Evolutionary conservation across 1,140 invertebrate species (phyloP).

Genomic region (Mesaphorura yosii): DNA sequence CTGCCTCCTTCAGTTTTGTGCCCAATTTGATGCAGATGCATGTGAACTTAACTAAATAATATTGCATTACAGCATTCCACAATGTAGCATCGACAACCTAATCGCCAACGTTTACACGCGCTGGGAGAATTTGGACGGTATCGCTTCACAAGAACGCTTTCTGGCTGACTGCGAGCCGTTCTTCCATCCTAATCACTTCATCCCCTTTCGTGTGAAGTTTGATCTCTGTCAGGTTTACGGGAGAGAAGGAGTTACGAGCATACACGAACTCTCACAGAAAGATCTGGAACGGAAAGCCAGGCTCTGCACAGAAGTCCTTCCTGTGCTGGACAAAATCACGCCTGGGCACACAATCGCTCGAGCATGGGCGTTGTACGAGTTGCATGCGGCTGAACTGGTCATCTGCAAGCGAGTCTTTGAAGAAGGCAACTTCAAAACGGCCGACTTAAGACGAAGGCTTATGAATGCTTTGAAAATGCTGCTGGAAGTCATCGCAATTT

Average conservation of each 20-base stretch:
- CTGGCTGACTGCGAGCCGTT: slow-evolving; percentile 5
- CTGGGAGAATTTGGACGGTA: too few relatives aligned
- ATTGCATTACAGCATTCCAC: too few relatives aligned
- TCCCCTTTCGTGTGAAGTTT: slow-evolving; percentile 25
- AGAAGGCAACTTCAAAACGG: slow-evolving; percentile 13
- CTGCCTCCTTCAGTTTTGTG: too few relatives aligned
- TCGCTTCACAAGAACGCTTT: background rate
- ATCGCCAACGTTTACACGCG: too few relatives aligned
- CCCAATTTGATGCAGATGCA: too few relatives aligned
- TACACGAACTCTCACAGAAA: slow-evolving; percentile 57
- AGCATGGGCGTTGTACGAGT: slow-evolving; percentile 26
- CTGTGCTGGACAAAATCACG: slow-evolving; percentile 56
- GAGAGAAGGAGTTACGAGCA: slow-evolving; percentile 45
- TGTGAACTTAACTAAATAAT: too few relatives aligned
- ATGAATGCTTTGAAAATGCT: slow-evolving; percentile 18
- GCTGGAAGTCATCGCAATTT: slow-evolving; percentile 20
- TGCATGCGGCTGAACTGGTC: slow-evolving; percentile 23
- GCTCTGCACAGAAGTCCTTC: slow-evolving; percentile 53
- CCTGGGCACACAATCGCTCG: slow-evolving; percentile 60
- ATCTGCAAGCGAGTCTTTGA: slow-evolving; percentile 13
- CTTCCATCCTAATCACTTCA: slow-evolving; percentile 26
- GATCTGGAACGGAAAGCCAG: slow-evolving; percentile 62
- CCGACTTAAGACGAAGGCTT: slow-evolving; percentile 13
- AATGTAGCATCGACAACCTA: too few relatives aligned
- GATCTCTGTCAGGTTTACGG: slow-evolving; percentile 28